Evolutionary conservation across 2,888 invertebrate species (phyloP).

Genomic region (Drosophila diplacantha): DNA sequence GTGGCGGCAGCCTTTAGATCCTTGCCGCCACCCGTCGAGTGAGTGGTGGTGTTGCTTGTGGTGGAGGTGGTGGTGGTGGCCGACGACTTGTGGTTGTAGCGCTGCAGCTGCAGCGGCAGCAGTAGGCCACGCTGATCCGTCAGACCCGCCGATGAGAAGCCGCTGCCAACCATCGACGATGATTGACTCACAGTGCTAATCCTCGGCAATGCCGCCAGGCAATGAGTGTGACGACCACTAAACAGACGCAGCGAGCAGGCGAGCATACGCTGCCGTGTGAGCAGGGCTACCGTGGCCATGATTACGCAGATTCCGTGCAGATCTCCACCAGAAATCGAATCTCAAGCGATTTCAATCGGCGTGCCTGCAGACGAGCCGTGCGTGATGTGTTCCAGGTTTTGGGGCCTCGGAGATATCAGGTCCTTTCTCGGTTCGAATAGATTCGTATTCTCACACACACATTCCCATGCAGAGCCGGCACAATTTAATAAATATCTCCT

Average conservation of each 20-base stretch:
- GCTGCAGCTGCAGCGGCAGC: slow-evolving; percentile 8
- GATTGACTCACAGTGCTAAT: background rate
- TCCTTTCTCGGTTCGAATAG: background rate
- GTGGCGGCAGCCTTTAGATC: slow-evolving; percentile 57
- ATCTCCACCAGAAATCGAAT: slow-evolving; percentile 7
- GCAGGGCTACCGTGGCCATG: slow-evolving; percentile 33
- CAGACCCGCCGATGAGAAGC: background rate
- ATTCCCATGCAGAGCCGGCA: slow-evolving; percentile 23
- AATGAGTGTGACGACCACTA: slow-evolving; percentile 6
- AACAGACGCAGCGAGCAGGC: slow-evolving; percentile 16
- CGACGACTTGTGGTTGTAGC: slow-evolving; percentile 14
- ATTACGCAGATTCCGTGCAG: background rate
- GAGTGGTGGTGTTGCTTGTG: slow-evolving; percentile 34
- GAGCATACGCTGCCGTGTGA: slow-evolving; percentile 28
- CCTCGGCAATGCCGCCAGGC: slow-evolving; percentile 10
- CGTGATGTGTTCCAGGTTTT: background rate
- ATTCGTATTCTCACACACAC: slow-evolving; percentile 1
- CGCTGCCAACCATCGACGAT: background rate
- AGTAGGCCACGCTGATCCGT: background rate
- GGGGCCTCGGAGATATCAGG: background rate
- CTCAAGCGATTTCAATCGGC: background rate
- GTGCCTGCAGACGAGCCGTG: background rate
- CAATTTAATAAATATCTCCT: slow-evolving; percentile 23
- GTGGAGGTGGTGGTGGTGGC: slow-evolving; percentile 39
- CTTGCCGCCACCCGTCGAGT: slow-evolving; percentile 53